A percentile compares a stretch with the other conserved stretches of the same genome.
Evolutionary conservation across 2,797 vertebrate genomes (phyloP).

Genomic region (Knipowitschia caucasica): DNA sequence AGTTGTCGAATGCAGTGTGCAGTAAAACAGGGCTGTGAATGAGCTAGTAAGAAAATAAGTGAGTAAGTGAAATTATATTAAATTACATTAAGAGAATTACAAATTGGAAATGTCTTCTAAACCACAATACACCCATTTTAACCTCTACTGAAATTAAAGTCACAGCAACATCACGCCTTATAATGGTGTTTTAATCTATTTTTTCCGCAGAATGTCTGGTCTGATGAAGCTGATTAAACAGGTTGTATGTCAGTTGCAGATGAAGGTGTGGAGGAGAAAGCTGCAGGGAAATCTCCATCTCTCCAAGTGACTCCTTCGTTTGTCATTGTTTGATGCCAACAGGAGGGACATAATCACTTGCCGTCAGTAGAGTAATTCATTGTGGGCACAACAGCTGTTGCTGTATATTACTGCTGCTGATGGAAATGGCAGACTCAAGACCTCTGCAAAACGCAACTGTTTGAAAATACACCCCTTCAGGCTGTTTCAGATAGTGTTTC

Average conservation of each 20-base stretch:
- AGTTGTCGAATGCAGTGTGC: too few species aligned
- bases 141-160: too few species aligned
- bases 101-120: too few species aligned
- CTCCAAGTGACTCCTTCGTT: slow-evolving; percentile 51
- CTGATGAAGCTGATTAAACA: neutral
- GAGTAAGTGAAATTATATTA: too few species aligned
- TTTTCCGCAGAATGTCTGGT: neutral
- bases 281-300: slow-evolving; percentile 37
- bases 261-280: slow-evolving; percentile 28
- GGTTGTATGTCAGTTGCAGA: slow-evolving; percentile 14
- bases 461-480: too few species aligned
- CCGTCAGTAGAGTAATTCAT: slow-evolving; percentile 56
- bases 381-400: slow-evolving; percentile 56
- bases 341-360: slow-evolving; percentile 60
- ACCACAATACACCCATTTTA: too few species aligned
- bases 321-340: slow-evolving; percentile 54
- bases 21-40: too few species aligned
- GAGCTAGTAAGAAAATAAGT: too few species aligned
- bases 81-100: too few species aligned
- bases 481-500: too few species aligned
- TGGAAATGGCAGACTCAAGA: slow-evolving; percentile 30
- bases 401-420: slow-evolving; percentile 21
- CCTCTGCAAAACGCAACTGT: slow-evolving; percentile 33
- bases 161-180: too few species aligned
- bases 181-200: too few species aligned